Evolutionary conservation across 2,797 vertebrate genomes (phyloP).

Genomic region (Toxotes lorentzi): DNA sequence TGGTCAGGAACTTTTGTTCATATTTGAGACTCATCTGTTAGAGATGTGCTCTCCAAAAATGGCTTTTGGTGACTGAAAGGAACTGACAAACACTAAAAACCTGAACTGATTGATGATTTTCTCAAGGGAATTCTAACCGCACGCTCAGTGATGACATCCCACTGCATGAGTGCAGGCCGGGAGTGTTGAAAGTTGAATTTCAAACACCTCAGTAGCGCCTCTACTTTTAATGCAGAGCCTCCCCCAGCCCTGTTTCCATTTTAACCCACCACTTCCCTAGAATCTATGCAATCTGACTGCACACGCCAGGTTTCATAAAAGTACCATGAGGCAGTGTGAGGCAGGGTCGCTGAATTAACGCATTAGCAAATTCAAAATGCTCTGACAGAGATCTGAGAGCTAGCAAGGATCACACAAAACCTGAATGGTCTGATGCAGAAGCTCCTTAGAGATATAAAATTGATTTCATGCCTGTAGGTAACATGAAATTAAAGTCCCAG

Average conservation of each 20-base stretch:
- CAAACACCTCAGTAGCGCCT: constrained; percentile 26
- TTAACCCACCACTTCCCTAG: not conserved
- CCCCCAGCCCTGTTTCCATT: not conserved
- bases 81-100: constrained; percentile 14
- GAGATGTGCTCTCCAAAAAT: constrained; percentile 5
- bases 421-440: not conserved
- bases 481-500: constrained; percentile 31
- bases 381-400: constrained; percentile 2
- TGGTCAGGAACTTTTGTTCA: not conserved
- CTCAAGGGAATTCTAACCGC: not conserved
- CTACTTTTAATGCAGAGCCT: not conserved
- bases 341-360: not conserved
- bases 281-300: not conserved
- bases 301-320: not conserved
- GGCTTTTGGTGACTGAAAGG: not conserved
- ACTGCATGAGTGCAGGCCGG: not conserved
- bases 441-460: constrained; percentile 35
- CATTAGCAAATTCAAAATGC: not conserved
- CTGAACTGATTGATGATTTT: constrained; percentile 6
- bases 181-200: constrained; percentile 29
- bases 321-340: not conserved
- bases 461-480: constrained; percentile 27
- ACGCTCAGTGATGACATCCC: not conserved
- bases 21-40: not conserved
- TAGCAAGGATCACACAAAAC: not conserved